Percentiles rank a stretch among this genome's conserved stretches.
Conservation (phyloP, 2,888 invertebrate genomes). For the Dendrolimus pini region DNA sequence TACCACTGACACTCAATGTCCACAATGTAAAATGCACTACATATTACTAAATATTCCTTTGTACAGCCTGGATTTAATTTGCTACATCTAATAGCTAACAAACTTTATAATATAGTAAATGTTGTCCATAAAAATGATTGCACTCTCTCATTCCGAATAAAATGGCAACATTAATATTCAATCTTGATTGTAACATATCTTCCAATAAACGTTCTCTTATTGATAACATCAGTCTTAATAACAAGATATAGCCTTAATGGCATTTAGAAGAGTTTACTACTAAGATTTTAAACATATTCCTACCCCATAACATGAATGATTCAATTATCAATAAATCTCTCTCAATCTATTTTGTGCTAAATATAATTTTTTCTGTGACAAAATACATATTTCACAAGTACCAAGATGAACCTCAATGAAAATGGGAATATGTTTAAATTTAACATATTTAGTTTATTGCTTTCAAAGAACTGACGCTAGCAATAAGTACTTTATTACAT, state of each 20-base stretch:
- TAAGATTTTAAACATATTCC: conserved; percentile 47
- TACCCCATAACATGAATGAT: conserved; percentile 30
- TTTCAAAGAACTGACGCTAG: conserved; percentile 59
- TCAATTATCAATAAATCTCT: conserved; percentile 48
- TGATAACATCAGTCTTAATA: conserved; percentile 66
- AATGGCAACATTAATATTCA: conserved; percentile 28
- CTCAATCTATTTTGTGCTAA: conserved; percentile 46
- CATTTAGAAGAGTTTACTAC: conserved; percentile 40
- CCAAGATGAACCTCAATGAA: conserved; percentile 20
- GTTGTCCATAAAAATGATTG: conserved; percentile 39
- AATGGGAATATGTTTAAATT: conserved; percentile 38
- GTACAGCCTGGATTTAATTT: conserved; percentile 71
- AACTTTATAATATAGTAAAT: conserved; percentile 48
- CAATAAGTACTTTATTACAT: conserved; percentile 46
- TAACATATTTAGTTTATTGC: conserved; percentile 42
- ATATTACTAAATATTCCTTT: conserved; percentile 66
- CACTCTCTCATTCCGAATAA: conserved; percentile 30
- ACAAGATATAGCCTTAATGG: conserved; percentile 50
- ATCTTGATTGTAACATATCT: conserved; percentile 18
- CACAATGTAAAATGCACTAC: conserved; percentile 73
- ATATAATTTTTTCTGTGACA: conserved; percentile 21
- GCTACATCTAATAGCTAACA: conserved; percentile 70
- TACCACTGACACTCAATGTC: conserved; percentile 59
- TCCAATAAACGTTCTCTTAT: conserved; percentile 25
- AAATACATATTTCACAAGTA: conserved; percentile 7